A percentile compares a stretch with the other conserved stretches of the same genome.
Evolutionary conservation across 37 sponge, comb jelly and placozoan genomes (phyloP).

Genomic region (Beroe forskalii): DNA sequence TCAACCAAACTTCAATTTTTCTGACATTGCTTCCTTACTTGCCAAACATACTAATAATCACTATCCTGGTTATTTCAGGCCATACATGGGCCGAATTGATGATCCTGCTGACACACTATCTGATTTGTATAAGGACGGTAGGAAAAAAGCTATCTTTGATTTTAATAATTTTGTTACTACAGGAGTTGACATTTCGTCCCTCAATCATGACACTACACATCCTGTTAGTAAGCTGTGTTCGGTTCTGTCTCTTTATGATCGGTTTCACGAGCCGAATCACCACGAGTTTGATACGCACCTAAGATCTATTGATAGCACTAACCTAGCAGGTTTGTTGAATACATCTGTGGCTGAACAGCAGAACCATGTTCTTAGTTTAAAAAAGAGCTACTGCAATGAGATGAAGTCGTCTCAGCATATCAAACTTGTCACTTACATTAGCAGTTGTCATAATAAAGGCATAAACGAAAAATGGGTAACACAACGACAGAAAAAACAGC

Average conservation of each 20-base stretch:
- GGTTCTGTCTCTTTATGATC: background rate
- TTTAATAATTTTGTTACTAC: background rate
- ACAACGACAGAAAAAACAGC: background rate
- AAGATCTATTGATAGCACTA: background rate
- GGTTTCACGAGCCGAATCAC: constrained; percentile 10
- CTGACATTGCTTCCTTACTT: background rate
- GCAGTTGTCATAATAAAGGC: background rate
- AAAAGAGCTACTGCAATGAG: constrained; percentile 6
- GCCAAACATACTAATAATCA: background rate
- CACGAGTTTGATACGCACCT: background rate
- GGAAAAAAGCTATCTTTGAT: background rate
- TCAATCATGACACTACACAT: background rate
- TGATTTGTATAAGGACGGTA: constrained; percentile 1
- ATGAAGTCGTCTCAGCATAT: background rate
- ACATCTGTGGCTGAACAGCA: constrained; percentile 41
- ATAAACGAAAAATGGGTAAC: background rate
- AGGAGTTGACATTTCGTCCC: background rate
- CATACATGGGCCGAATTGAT: constrained; percentile 12
- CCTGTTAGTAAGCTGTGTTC: background rate
- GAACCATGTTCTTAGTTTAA: background rate
- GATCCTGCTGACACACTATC: background rate
- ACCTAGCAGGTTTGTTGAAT: background rate
- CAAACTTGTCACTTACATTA: constrained; percentile 4
- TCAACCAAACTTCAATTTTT: constrained; percentile 11
- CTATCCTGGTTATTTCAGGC: constrained; percentile 12